These are phyloP conservation scores for Hoplodrina blanda DNA, from an alignment of 2,888 invertebrate genomes.

Conservation along the genomic window DNA sequence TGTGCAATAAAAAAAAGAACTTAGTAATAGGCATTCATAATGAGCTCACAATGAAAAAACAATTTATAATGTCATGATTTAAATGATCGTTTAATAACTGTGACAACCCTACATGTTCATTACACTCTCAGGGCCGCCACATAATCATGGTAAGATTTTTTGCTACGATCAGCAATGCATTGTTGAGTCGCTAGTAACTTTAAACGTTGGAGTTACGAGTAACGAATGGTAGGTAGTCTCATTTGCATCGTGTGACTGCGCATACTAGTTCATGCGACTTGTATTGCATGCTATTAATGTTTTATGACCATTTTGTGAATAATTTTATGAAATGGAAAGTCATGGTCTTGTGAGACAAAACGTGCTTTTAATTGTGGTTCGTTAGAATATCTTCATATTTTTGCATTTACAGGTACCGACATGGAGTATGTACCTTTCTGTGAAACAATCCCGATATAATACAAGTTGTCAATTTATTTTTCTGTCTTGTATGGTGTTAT, in stretches of 20 bases:
- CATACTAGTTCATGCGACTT: conserved; percentile 24
- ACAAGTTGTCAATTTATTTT: background rate
- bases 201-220: conserved; percentile 2
- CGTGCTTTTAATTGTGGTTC: conserved; percentile 31
- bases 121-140: conserved; percentile 45
- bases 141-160: conserved; percentile 55
- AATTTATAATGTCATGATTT: conserved; percentile 1
- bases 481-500: too few species aligned
- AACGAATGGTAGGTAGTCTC: background rate
- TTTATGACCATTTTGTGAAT: conserved; percentile 33
- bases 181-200: conserved; percentile 23
- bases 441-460: background rate
- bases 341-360: conserved; percentile 24
- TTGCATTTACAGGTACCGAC: conserved; percentile 14
- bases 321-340: conserved; percentile 45
- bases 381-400: conserved; percentile 17
- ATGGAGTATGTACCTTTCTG: background rate
- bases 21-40: background rate
- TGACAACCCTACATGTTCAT: conserved; percentile 51
- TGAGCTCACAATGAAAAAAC: background rate
- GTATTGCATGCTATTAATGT: conserved; percentile 45
- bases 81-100: conserved; percentile 2
- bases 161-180: conserved; percentile 43
- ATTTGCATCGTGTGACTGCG: conserved; percentile 27
- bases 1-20: conserved; percentile 14